These are phyloP conservation scores for Stenchaetothrips biformis DNA, from an alignment of 2,888 invertebrate species.

Conservation along the genomic window DNA sequence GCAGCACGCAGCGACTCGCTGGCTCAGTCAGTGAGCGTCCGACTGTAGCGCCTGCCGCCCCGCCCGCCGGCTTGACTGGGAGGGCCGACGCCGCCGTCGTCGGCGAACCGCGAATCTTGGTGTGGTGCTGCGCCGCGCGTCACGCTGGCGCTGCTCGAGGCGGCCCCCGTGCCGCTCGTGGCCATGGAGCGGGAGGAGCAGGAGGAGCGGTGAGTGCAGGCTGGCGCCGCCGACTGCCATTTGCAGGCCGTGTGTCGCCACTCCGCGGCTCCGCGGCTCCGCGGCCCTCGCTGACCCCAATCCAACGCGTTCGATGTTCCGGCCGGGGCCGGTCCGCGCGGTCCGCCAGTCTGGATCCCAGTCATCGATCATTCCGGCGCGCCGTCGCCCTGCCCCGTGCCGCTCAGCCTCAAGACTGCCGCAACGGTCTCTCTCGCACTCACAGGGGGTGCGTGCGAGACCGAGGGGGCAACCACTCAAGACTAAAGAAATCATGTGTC, in stretches of 20 bases:
- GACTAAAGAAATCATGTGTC: too few relatives aligned
- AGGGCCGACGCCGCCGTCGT: too few relatives aligned
- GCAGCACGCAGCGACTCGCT: too few relatives aligned
- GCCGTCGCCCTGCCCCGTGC: too few relatives aligned
- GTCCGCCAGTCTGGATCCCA: not conserved
- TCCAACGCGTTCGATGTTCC: not conserved
- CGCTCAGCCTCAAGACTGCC: too few relatives aligned
- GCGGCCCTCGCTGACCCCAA: not conserved
- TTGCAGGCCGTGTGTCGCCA: not conserved
- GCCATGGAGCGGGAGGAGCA: constrained; percentile 13
- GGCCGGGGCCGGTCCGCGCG: not conserved
- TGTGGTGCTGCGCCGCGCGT: not conserved
- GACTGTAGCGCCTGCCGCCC: not conserved
- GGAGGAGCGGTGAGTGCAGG: not conserved
- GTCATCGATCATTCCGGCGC: not conserved
- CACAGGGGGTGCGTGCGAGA: too few relatives aligned
- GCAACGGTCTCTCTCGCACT: too few relatives aligned
- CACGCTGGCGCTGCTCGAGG: constrained; percentile 19
- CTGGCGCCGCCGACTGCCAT: not conserved
- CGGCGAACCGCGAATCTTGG: not conserved
- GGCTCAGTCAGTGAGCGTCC: not conserved
- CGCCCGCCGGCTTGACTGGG: not conserved
- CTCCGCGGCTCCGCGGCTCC: not conserved
- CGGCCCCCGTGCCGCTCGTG: not conserved
- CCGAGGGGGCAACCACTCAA: too few relatives aligned